Evolutionary conservation across 1,140 invertebrate genomes (phyloP), one percentile per base, ranked within the genome.

Genomic region (Apocrypta bakeri): DNA sequence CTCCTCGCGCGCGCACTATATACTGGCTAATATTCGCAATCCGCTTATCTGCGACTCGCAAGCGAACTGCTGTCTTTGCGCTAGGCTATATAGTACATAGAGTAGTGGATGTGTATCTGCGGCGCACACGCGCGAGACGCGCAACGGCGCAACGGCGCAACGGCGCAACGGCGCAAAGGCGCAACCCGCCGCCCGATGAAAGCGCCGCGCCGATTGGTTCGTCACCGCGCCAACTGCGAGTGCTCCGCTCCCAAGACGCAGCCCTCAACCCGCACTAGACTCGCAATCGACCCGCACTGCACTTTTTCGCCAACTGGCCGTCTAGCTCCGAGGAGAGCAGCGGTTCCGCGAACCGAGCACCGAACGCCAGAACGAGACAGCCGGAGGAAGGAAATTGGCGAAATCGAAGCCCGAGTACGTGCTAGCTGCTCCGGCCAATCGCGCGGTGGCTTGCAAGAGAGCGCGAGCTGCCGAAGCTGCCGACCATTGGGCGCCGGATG

Each of bases 401-500:
- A 33, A 6, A 7, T 0, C 29, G 21, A 37, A 17, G 17, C 2
- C 29, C 68, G 68, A 0, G 68, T 29, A 31, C 9, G 29, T 2
- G 68, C 31, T 31, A 24, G 68, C 1, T 0, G 31, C 29, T 11
- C 9, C 78, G 83, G 85, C 90, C 91, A 92, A 92, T 91, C 87
- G 85, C 84, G 75, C 85, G 81, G 85, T 81, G 61, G 78, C 86
- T 90, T 86, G 85, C 85, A 87, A 77, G 81, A 85, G 87, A 79
- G 81, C 31, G 61, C 71, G 7, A 7, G n/a, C n/a, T n/a, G n/a
- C n/a, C n/a, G n/a, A 0, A 29, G 33, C 40, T 61, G 61, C 72
- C 86, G 83, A 85, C 79, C 83, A 80, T 88, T 86, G 83, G 85
- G 86, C 87, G 85, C 79, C 79, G 90, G 90, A 85, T 88, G 89